Conservation (phyloP, 2,888 invertebrate genomes). For the Formica aserva region DNA sequence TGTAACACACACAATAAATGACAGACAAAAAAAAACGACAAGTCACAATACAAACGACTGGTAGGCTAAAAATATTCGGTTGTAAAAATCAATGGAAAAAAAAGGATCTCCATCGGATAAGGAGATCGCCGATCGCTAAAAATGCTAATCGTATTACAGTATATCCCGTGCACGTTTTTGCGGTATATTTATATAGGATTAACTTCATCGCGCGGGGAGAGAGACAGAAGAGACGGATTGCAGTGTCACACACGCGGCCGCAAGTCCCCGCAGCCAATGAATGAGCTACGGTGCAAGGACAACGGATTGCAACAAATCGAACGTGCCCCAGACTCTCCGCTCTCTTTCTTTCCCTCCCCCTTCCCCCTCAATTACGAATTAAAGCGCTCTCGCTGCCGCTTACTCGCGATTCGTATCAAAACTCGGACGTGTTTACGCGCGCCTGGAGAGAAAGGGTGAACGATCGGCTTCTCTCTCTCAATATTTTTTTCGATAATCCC, state of each 20-base stretch:
- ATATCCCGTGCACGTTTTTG: constrained; percentile 38
- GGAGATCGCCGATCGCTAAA: constrained; percentile 24
- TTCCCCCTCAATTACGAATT: constrained; percentile 69
- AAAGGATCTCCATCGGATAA: background rate
- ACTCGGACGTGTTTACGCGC: constrained; percentile 42
- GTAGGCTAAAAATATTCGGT: background rate
- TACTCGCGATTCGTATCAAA: constrained; percentile 78
- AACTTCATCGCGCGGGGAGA: constrained; percentile 64
- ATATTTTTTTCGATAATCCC: constrained; percentile 33
- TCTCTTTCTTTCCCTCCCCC: constrained; percentile 66
- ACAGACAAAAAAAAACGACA: background rate
- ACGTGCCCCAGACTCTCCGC: constrained; percentile 72
- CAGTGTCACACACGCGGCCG: constrained; percentile 63
- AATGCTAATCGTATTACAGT: constrained; percentile 34
- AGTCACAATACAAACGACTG: background rate
- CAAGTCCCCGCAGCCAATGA: constrained; percentile 73
- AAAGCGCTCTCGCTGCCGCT: constrained; percentile 73
- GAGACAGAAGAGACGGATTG: constrained; percentile 58
- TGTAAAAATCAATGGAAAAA: constrained; percentile 11
- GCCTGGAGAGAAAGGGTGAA: constrained; percentile 36
- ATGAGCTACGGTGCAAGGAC: constrained; percentile 76
- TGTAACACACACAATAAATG: background rate
- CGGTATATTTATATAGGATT: constrained; percentile 73
- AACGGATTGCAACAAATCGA: constrained; percentile 71
- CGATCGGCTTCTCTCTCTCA: constrained; percentile 11